Base-by-base conservation (phyloP, 2,113 vertebrate species). In the Engystomops pustulosus region DNA sequence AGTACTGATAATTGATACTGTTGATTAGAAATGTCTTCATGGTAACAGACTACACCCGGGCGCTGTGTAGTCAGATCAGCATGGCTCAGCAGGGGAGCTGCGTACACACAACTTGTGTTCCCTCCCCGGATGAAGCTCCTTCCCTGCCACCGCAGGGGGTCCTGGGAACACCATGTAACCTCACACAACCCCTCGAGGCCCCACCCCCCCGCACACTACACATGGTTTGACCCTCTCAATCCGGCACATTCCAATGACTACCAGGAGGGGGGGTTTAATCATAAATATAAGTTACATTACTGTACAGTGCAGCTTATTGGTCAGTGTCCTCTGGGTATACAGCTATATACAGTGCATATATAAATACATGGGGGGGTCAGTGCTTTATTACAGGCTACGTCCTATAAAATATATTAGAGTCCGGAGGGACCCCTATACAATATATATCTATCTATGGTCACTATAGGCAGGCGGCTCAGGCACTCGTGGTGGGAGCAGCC, bases 211-310 rank as follows among this genome's bases (percentile, higher is more conserved):
- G n/a, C n/a, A n/a, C n/a, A n/a, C 68, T 7, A 18, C 30, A 17
- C 68, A n/a, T 38, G 30, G 15, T 23, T n/a, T 23, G 20, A 23
- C 6, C n/a, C 53, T 8, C 7, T n/a, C 20, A 8, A 55, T 55
- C 51, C 20, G 55, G 23, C 1, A 23, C 20, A 23, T 6, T 3
- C n/a, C 51, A 20, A n/a, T n/a, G n/a, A n/a, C 51, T 25, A 60
- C 14, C 55, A 47, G 6, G 6, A 4, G 4, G 11, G 38, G 53
- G 49, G 5, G 20, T 80, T 80, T 80, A 80, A 80, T 80, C 79
- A 80, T 80, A n/a, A 80, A 60, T n/a, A 79, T 79, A 65, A 65
- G 30, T 17, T n/a, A n/a, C n/a, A n/a, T 65, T 18, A 80, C 60
- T 68, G 27, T 80, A 80, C 79, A 80, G 58, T 45, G 60, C 55